These are phyloP conservation scores for Scrobipalpa atriplicella DNA, from an alignment of 2,888 invertebrate genomes.

Conservation along the genomic window DNA sequence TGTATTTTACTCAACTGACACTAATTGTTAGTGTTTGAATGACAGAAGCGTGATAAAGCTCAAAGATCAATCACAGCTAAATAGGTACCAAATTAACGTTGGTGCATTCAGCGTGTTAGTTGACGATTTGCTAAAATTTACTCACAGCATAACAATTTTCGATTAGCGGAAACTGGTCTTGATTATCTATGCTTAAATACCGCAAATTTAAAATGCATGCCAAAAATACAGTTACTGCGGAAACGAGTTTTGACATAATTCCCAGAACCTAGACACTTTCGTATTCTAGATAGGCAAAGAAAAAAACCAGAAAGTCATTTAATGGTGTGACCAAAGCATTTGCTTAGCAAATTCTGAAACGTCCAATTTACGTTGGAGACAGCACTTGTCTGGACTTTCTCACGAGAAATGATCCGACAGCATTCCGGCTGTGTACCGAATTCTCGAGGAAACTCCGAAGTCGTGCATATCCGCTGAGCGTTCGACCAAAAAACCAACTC, in stretches of 20 bases:
- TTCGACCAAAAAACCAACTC: conserved; percentile 68
- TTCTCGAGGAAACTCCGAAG: conserved; percentile 72
- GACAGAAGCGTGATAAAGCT: conserved; percentile 15
- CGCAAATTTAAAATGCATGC: conserved; percentile 17
- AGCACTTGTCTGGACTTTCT: conserved; percentile 73
- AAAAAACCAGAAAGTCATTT: conserved; percentile 72
- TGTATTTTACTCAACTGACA: conserved; percentile 17
- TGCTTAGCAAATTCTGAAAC: conserved; percentile 75
- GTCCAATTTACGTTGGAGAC: conserved; percentile 66
- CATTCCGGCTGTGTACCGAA: conserved; percentile 73
- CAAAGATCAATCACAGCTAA: conserved; percentile 16
- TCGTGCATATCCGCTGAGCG: conserved; percentile 77
- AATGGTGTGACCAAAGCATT: conserved; percentile 74
- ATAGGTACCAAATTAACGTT: background rate
- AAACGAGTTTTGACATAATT: conserved; percentile 64
- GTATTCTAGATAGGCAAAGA: conserved; percentile 53
- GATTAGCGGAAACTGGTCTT: background rate
- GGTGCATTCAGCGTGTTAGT: background rate
- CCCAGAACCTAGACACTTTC: conserved; percentile 60
- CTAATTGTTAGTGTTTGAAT: conserved; percentile 14
- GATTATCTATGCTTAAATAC: conserved; percentile 19
- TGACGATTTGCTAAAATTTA: background rate
- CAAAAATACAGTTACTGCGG: conserved; percentile 39
- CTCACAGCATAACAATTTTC: background rate
- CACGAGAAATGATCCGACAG: conserved; percentile 76